Percentiles rank a stretch among this genome's conserved stretches.
These are phyloP conservation scores for Lagopus muta DNA, from an alignment of 2,113 vertebrate genomes.

Conservation along the genomic window DNA sequence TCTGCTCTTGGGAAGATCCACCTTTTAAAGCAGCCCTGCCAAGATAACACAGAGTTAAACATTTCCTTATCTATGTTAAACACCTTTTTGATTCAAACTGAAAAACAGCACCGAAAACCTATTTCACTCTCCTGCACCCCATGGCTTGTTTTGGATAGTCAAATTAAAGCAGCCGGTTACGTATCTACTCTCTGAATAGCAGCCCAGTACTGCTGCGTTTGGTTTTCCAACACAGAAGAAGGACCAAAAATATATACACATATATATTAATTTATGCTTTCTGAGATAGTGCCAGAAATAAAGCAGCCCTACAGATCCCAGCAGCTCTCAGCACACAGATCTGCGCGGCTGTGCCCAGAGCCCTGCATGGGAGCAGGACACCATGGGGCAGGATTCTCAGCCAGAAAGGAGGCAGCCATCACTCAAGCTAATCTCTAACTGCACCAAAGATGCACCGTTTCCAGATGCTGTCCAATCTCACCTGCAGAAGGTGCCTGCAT, in stretches of 20 bases:
- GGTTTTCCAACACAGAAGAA: background rate
- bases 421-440: background rate
- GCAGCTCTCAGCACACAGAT: background rate
- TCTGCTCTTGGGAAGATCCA: slow-evolving; percentile 41
- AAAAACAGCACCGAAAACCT: background rate
- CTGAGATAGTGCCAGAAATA: background rate
- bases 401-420: background rate
- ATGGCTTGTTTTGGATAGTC: slow-evolving; percentile 3
- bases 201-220: background rate
- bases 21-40: slow-evolving; percentile 49
- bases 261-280: background rate
- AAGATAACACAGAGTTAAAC: slow-evolving; percentile 35
- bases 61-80: slow-evolving; percentile 64
- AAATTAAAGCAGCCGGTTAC: slow-evolving; percentile 6
- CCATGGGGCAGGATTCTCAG: background rate
- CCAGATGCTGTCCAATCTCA: fast-evolving
- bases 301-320: background rate
- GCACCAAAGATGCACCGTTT: background rate
- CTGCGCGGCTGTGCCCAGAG: background rate
- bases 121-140: background rate
- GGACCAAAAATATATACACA: no score
- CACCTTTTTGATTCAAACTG: slow-evolving; percentile 57
- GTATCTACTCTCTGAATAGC: background rate
- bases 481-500: fast-evolving
- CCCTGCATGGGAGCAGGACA: background rate